Evolutionary conservation across 2,113 vertebrate genomes (phyloP).

Genomic region (Oryzias melastigma): DNA sequence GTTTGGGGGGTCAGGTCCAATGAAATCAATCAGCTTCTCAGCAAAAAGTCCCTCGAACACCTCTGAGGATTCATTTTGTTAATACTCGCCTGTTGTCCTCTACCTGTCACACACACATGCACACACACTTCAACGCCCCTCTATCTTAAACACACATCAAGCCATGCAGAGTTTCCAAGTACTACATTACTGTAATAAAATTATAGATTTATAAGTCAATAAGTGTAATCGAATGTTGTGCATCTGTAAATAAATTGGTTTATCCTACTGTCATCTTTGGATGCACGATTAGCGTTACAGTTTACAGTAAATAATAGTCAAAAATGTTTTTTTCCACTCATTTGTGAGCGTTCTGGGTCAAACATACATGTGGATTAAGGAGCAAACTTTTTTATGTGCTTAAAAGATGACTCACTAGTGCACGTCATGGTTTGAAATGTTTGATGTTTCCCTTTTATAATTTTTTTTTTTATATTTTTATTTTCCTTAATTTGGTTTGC

Average conservation of each 20-base stretch:
- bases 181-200: conserved; percentile 40
- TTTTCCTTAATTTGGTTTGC: too few relatives aligned
- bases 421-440: too few relatives aligned
- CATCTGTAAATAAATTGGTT: conserved; percentile 40
- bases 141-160: neutral
- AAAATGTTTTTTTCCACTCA: too few relatives aligned
- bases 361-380: too few relatives aligned
- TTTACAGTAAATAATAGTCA: neutral
- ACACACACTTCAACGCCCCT: neutral
- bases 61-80: conserved; percentile 1
- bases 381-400: too few relatives aligned
- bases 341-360: too few relatives aligned
- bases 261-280: conserved; percentile 40
- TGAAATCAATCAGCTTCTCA: conserved; percentile 59
- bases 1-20: conserved; percentile 44
- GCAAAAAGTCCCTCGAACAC: conserved; percentile 16
- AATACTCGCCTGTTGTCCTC: conserved; percentile 2
- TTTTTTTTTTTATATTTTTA: too few relatives aligned
- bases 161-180: conserved; percentile 14
- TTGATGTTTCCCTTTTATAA: too few relatives aligned
- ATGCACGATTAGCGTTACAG: conserved; percentile 31
- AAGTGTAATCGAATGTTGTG: conserved; percentile 34
- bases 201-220: conserved; percentile 30
- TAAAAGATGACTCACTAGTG: too few relatives aligned
- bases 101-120: neutral